A percentile compares a stretch with the other conserved stretches of the same genome.
Evolutionary conservation across 2,113 vertebrate species (phyloP).

Genomic region (Forbesichthys papilliferus): DNA sequence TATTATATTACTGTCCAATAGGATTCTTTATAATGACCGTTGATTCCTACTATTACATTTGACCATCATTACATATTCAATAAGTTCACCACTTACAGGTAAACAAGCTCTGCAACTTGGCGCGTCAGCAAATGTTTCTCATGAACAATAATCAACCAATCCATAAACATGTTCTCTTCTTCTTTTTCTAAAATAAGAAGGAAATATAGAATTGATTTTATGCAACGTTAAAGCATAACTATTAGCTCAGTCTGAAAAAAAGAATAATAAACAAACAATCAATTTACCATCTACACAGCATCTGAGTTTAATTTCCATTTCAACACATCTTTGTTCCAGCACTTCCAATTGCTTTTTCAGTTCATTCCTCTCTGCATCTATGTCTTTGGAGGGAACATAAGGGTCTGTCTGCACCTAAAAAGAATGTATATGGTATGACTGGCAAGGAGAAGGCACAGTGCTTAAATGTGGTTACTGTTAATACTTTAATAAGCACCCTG

Average conservation of each 20-base stretch:
- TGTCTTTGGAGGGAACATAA: slow-evolving; percentile 79
- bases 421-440: background rate
- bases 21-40: no score
- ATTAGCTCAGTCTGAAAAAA: background rate
- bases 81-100: slow-evolving; percentile 79
- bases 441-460: background rate
- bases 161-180: slow-evolving; percentile 84
- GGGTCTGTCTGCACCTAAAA: slow-evolving; percentile 86
- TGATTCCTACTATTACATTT: no score
- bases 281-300: slow-evolving; percentile 74
- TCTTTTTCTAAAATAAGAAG: slow-evolving; percentile 74
- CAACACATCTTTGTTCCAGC: slow-evolving; percentile 84
- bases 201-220: background rate
- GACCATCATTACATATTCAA: no score
- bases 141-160: slow-evolving; percentile 89
- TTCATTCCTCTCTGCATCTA: slow-evolving; percentile 81
- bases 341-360: slow-evolving; percentile 82
- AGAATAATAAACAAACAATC: background rate
- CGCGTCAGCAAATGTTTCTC: slow-evolving; percentile 86
- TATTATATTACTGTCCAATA: background rate
- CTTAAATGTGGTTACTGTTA: background rate
- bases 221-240: background rate
- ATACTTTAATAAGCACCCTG: background rate
- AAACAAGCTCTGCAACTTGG: slow-evolving; percentile 85
- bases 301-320: slow-evolving; percentile 85